Conservation (phyloP, 2,797 vertebrate genomes). For the Serranus cabrilla region DNA sequence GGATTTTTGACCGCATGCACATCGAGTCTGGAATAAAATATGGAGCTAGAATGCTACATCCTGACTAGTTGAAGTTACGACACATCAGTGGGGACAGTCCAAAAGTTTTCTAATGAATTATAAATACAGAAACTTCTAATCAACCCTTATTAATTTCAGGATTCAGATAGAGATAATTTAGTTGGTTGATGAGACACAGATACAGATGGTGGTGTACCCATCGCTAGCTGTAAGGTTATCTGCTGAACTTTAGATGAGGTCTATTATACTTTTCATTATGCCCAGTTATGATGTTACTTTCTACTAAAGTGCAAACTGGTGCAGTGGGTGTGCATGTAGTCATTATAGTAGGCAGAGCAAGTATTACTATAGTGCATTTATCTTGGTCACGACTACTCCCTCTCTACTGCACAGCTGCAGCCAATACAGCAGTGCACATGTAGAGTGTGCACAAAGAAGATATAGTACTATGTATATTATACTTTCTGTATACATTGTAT, state of each 20-base stretch:
- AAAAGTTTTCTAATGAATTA: no score
- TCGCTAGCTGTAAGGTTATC: no score
- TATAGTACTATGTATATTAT: neutral
- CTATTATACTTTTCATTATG: neutral
- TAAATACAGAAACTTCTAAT: no score
- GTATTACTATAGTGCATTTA: neutral
- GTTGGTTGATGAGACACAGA: no score
- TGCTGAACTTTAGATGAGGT: neutral
- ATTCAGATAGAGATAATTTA: no score
- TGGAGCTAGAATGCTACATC: no score
- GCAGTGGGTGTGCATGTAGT: neutral
- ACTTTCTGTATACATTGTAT: neutral
- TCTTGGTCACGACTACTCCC: neutral
- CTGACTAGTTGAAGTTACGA: no score
- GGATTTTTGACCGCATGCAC: no score
- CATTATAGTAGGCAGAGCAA: neutral
- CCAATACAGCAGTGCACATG: neutral
- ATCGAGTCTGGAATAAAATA: no score
- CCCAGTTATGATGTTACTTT: neutral
- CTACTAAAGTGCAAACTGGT: neutral
- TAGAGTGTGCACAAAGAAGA: neutral
- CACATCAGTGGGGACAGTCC: no score
- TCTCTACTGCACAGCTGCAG: neutral
- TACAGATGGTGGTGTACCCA: no score
- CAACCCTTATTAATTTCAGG: no score